phyloP scores from a whole-genome alignment of 35 echinoderm and acorn worm species.

The Chiridota heheva region DNA sequence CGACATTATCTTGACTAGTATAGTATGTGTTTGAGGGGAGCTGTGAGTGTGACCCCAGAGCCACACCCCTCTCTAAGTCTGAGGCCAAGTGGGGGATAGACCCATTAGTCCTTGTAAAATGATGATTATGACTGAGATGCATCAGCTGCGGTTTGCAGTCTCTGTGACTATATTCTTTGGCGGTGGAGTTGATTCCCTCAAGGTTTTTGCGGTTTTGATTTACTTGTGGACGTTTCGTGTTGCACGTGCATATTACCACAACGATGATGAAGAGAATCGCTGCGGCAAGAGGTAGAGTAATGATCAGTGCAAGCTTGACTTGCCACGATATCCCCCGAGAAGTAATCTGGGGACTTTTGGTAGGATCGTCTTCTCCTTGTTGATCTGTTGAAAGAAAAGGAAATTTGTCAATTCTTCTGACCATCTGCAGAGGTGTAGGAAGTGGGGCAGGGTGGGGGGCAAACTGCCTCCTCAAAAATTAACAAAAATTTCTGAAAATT shows the following conservation, averaged over 20 bases:
- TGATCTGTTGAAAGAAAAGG: too few relatives aligned
- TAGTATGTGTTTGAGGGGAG: conserved; percentile 24
- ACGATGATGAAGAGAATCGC: conserved; percentile 26
- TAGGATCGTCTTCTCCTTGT: too few relatives aligned
- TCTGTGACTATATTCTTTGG: background rate
- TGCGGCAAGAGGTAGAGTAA: conserved; percentile 7
- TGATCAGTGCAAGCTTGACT: conserved; percentile 24
- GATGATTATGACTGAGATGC: conserved; percentile 32
- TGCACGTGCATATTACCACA: conserved; percentile 31
- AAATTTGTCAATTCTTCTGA: too few relatives aligned
- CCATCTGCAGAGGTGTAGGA: too few relatives aligned
- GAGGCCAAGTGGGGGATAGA: conserved; percentile 3
- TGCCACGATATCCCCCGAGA: background rate
- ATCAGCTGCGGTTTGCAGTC: too few relatives aligned
- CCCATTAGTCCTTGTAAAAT: conserved; percentile 40
- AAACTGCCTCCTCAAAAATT: too few relatives aligned
- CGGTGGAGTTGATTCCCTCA: too few relatives aligned
- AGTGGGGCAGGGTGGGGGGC: too few relatives aligned
- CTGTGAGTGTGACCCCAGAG: conserved; percentile 17
- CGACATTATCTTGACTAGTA: conserved; percentile 41
- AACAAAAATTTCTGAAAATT: too few relatives aligned
- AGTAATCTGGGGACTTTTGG: too few relatives aligned
- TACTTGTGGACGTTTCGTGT: background rate
- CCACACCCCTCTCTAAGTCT: conserved; percentile 27
- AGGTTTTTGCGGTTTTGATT: background rate